Evolutionary conservation across 2,113 vertebrate species (phyloP).

Genomic region (Zosterops hypoxanthus): DNA sequence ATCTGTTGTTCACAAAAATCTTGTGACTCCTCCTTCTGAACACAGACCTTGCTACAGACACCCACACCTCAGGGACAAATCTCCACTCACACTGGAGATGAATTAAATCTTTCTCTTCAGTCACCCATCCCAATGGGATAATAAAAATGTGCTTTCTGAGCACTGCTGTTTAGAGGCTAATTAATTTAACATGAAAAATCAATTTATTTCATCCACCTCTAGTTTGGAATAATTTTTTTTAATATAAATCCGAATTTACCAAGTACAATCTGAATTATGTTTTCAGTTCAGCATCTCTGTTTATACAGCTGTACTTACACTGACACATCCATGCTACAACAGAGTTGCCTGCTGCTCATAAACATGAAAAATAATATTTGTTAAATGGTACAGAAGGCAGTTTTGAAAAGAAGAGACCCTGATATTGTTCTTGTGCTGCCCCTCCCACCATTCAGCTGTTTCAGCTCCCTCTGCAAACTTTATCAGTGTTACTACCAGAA

Average conservation of each 20-base stretch:
- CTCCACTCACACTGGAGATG: not conserved
- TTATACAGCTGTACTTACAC: not conserved
- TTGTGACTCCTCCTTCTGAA: not conserved
- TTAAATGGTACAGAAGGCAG: not conserved
- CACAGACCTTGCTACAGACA: not conserved
- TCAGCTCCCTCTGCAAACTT: not conserved
- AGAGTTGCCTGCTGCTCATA: not conserved
- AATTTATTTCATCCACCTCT: not conserved
- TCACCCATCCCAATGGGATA: not conserved
- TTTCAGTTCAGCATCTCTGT: not conserved
- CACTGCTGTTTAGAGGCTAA: not conserved
- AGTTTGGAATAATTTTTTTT: not conserved
- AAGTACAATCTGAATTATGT: not conserved
- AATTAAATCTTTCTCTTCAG: not conserved
- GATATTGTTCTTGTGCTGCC: not conserved
- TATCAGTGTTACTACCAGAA: not conserved
- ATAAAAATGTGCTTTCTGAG: not conserved
- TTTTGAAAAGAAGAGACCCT: not conserved
- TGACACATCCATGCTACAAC: not conserved
- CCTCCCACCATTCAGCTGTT: not conserved
- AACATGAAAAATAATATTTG: not conserved
- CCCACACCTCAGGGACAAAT: not conserved
- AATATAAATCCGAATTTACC: not conserved
- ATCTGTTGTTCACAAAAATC: constrained; percentile 34
- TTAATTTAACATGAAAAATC: not conserved